Conservation (phyloP, 2,797 vertebrate genomes). For the Allobates femoralis region DNA sequence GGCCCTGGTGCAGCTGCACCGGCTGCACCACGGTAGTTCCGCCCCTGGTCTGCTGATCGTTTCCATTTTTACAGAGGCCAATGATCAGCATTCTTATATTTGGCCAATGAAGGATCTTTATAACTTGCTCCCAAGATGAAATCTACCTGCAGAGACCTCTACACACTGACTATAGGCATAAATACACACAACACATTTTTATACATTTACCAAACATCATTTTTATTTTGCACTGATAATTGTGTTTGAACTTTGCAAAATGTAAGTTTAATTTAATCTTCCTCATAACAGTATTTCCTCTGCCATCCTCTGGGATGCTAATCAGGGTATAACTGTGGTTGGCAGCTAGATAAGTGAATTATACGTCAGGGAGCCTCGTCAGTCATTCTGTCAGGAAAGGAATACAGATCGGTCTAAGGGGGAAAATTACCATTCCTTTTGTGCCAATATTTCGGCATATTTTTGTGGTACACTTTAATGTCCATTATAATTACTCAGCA, state of each 20-base stretch:
- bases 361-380: background rate
- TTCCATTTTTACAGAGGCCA: no score
- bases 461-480: no score
- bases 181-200: background rate
- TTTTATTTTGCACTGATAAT: constrained; percentile 5
- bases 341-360: constrained; percentile 3
- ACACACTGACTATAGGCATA: background rate
- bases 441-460: no score
- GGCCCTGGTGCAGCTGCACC: no score
- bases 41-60: no score
- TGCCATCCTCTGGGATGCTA: background rate
- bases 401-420: background rate
- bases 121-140: background rate
- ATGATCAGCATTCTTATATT: no score
- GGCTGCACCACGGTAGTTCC: no score
- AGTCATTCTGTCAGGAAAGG: constrained; percentile 17
- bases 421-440: background rate
- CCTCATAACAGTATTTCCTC: background rate
- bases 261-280: constrained; percentile 14
- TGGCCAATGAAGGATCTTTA: no score
- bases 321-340: background rate
- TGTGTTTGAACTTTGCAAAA: constrained; percentile 1
- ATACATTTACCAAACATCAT: background rate
- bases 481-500: no score
- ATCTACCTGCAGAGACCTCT: background rate